A percentile compares a stretch with the other conserved stretches of the same genome.
phyloP scores from a whole-genome alignment of 2,113 vertebrate genomes.

The Rhabdornis inornatus region DNA sequence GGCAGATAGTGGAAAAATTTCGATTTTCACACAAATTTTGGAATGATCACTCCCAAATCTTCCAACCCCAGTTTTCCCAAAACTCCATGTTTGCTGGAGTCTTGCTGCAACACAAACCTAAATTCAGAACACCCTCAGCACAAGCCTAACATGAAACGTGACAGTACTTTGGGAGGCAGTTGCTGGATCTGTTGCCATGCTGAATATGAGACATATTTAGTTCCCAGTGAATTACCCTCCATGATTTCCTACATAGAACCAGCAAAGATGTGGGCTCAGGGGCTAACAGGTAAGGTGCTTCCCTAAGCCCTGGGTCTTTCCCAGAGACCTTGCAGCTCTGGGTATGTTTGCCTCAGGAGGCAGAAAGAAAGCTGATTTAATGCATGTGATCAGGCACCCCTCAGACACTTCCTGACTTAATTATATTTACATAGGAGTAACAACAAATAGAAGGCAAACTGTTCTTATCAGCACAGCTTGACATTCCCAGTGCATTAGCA shows the following conservation, averaged over 20 bases:
- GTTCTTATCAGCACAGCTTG: neutral
- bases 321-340: neutral
- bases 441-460: neutral
- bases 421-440: neutral
- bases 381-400: neutral
- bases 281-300: neutral
- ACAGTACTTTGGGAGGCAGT: neutral
- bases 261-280: neutral
- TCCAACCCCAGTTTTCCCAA: neutral
- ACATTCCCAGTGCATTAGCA: neutral
- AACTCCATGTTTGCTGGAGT: neutral
- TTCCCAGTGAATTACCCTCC: neutral
- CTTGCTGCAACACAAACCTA: neutral
- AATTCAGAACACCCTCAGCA: neutral
- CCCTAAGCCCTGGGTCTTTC: neutral
- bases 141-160: neutral
- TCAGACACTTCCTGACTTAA: neutral
- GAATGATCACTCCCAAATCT: neutral
- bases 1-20: neutral
- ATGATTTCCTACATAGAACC: neutral
- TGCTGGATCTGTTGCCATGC: neutral
- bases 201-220: neutral
- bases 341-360: neutral
- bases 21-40: neutral
- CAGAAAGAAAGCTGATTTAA: neutral